phyloP scores from a whole-genome alignment of 2,888 invertebrate genomes.

The Pyrrhia umbra region DNA sequence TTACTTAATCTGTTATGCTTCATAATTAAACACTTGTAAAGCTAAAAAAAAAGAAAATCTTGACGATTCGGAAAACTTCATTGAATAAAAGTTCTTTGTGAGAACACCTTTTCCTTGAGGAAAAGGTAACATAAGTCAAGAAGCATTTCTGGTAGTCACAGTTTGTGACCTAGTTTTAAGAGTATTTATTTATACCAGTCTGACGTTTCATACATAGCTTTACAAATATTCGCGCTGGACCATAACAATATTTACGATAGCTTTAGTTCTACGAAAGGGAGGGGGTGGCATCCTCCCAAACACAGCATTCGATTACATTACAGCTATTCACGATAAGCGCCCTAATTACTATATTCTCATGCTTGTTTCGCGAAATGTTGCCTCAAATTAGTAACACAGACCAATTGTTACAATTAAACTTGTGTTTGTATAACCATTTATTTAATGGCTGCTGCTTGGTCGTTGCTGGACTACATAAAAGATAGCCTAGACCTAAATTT shows the following conservation, averaged over 20 bases:
- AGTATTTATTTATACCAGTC: background rate
- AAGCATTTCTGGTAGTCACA: background rate
- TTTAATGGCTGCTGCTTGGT: constrained; percentile 33
- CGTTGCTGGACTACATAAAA: background rate
- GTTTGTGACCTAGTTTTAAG: background rate
- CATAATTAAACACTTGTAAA: too few species aligned
- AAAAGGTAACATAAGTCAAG: too few species aligned
- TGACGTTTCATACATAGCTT: background rate
- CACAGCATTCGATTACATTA: constrained; percentile 2
- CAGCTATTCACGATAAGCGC: constrained; percentile 44
- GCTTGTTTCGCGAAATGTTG: constrained; percentile 58
- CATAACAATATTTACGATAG: background rate
- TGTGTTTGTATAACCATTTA: constrained; percentile 28
- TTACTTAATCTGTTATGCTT: too few species aligned
- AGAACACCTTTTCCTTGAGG: background rate
- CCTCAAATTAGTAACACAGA: constrained; percentile 57
- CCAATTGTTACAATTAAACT: constrained; percentile 62
- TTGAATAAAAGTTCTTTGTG: background rate
- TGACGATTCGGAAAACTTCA: too few species aligned
- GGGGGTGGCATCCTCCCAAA: too few species aligned
- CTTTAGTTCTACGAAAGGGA: too few species aligned
- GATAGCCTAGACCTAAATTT: constrained; percentile 6
- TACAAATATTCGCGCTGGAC: background rate
- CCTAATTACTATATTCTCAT: constrained; percentile 67
- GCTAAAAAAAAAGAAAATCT: too few species aligned